Conservation (phyloP, 2,888 invertebrate species). For the Ormyrus labotus region DNA sequence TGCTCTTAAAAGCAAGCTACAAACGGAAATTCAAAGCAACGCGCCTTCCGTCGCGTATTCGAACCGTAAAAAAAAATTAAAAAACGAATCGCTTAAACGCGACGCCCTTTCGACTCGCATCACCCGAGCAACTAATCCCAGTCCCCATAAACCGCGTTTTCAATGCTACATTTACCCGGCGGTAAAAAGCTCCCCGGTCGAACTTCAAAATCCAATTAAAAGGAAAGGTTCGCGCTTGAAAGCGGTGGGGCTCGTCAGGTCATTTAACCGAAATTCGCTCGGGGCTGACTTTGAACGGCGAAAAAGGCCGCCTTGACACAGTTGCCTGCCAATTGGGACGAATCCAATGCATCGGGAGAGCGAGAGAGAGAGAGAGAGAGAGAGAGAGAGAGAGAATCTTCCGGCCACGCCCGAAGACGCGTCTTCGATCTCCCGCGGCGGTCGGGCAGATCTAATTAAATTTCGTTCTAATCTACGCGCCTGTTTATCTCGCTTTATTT, state of each 20-base stretch:
- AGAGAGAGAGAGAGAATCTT: slow-evolving; percentile 2
- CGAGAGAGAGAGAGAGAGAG: not conserved
- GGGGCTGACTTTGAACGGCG: slow-evolving; percentile 4
- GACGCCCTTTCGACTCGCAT: too few species aligned
- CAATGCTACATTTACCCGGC: not conserved
- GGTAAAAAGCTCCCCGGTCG: not conserved
- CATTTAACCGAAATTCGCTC: slow-evolving; percentile 36
- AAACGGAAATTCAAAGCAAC: too few species aligned
- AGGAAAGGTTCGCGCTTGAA: not conserved
- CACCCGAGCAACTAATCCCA: not conserved
- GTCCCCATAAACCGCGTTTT: not conserved
- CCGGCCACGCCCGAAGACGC: slow-evolving; percentile 38
- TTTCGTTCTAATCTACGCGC: slow-evolving; percentile 29
- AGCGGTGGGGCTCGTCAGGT: not conserved
- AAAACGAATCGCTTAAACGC: too few species aligned
- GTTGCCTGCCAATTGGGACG: slow-evolving; percentile 43
- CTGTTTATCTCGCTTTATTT: slow-evolving; percentile 1
- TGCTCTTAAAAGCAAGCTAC: too few species aligned
- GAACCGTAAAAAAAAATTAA: not conserved
- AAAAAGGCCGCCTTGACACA: slow-evolving; percentile 42
- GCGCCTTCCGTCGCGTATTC: not conserved
- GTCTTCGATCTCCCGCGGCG: slow-evolving; percentile 17
- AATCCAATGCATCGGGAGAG: slow-evolving; percentile 27
- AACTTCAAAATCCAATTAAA: slow-evolving; percentile 40
- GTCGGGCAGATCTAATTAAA: slow-evolving; percentile 33